Percentiles rank a stretch among this genome's conserved stretches.
These are phyloP conservation scores for Galendromus occidentalis DNA, from an alignment of 1,140 invertebrate species.

Conservation along the genomic window DNA sequence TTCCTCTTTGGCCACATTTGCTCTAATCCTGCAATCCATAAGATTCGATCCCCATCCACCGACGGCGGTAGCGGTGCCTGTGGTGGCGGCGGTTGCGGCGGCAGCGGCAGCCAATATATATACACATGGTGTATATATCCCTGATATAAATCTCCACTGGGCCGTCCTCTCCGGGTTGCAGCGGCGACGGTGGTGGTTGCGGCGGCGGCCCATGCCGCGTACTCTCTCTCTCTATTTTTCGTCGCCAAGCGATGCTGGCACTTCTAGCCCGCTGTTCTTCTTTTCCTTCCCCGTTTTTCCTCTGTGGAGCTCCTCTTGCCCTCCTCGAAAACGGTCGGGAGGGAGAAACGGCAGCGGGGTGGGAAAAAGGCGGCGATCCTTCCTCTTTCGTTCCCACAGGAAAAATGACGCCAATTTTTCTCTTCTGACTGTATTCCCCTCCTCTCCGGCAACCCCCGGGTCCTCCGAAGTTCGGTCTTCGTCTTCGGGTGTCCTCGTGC, in stretches of 20 bases:
- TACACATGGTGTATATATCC: slow-evolving; percentile 11
- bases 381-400: background rate
- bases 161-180: background rate
- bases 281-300: background rate
- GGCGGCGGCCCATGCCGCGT: background rate
- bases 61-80: background rate
- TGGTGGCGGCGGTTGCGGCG: background rate
- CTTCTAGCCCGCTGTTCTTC: background rate
- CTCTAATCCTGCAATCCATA: slow-evolving; percentile 12
- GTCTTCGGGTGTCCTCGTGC: too few relatives aligned
- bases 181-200: background rate
- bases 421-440: background rate
- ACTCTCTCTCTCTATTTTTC: background rate
- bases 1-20: slow-evolving; percentile 7
- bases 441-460: background rate
- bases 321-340: background rate
- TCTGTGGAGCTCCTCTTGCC: too few relatives aligned
- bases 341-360: background rate
- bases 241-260: background rate
- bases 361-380: background rate
- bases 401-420: slow-evolving; percentile 11
- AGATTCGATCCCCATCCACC: slow-evolving; percentile 8
- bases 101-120: slow-evolving; percentile 5
- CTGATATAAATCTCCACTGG: slow-evolving; percentile 1
- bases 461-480: too few relatives aligned